phyloP scores from a whole-genome alignment of 2,113 vertebrate genomes.

The Stegastes partitus region DNA sequence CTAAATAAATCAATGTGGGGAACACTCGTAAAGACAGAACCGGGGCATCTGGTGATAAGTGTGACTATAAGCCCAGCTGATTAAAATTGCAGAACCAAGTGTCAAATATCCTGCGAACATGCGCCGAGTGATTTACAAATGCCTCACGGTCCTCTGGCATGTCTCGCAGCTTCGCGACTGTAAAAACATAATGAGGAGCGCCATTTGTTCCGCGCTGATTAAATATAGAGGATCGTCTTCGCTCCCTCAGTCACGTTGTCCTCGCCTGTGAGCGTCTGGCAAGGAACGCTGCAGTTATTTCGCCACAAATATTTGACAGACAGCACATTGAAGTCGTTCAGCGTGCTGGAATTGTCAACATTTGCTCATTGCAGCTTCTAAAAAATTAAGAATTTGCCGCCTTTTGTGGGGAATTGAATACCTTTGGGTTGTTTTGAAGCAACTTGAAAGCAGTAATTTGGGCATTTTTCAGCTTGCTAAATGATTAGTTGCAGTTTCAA shows the following conservation, averaged over 20 bases:
- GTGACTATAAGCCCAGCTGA: neutral
- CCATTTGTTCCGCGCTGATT: neutral
- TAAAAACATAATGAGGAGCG: constrained; percentile 15
- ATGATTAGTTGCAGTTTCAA: neutral
- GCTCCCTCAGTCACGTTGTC: neutral
- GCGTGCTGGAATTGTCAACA: no score
- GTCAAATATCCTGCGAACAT: constrained; percentile 41
- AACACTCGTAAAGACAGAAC: constrained; percentile 21
- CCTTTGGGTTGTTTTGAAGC: neutral
- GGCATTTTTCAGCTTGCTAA: no score
- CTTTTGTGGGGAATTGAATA: neutral
- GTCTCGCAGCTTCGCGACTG: constrained; percentile 41
- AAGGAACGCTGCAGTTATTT: neutral
- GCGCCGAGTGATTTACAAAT: constrained; percentile 44
- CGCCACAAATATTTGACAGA: neutral
- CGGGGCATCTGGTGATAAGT: constrained; percentile 24
- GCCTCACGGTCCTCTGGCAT: constrained; percentile 33
- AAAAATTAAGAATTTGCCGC: no score
- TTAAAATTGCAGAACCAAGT: constrained; percentile 36
- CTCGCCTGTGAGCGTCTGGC: neutral
- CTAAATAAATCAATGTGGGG: neutral
- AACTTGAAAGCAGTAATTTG: neutral
- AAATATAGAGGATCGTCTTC: constrained; percentile 9
- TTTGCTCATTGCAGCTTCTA: neutral
- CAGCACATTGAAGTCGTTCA: no score